Percentiles rank a stretch among this genome's conserved stretches.
phyloP scores from a whole-genome alignment of 2,113 vertebrate genomes.

The Eretmochelys imbricata region DNA sequence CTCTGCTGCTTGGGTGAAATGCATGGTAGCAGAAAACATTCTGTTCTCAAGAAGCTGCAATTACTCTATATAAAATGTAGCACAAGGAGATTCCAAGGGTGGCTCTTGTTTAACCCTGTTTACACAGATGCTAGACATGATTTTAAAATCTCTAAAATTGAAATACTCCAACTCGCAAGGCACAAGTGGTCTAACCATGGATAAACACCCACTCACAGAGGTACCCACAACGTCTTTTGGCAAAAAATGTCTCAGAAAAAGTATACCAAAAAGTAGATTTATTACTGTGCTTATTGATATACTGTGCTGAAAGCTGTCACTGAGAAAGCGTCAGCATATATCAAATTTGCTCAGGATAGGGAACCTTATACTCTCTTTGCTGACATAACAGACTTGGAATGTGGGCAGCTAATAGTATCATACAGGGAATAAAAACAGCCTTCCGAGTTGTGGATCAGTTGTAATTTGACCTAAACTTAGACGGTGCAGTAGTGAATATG shows the following conservation, averaged over 20 bases:
- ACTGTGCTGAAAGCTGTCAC: neutral
- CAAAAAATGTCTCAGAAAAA: neutral
- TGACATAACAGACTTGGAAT: neutral
- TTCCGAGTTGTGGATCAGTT: accelerated
- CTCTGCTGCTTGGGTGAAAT: neutral
- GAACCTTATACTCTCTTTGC: neutral
- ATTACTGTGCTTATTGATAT: neutral
- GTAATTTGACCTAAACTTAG: accelerated
- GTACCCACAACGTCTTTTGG: neutral
- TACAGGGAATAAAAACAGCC: neutral
- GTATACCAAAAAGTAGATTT: neutral
- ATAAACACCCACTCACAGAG: accelerated
- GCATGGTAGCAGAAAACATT: neutral
- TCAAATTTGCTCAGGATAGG: neutral
- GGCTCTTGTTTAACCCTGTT: neutral
- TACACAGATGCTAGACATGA: neutral
- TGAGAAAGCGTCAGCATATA: neutral
- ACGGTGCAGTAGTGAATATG: neutral
- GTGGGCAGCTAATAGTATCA: neutral
- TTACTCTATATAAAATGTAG: neutral
- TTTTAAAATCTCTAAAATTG: neutral
- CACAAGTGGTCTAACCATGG: neutral
- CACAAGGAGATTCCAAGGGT: neutral
- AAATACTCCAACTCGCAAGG: neutral
- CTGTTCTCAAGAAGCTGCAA: neutral